Base-by-base conservation (phyloP, 2,113 vertebrate species). In the Corvus cornix region DNA sequence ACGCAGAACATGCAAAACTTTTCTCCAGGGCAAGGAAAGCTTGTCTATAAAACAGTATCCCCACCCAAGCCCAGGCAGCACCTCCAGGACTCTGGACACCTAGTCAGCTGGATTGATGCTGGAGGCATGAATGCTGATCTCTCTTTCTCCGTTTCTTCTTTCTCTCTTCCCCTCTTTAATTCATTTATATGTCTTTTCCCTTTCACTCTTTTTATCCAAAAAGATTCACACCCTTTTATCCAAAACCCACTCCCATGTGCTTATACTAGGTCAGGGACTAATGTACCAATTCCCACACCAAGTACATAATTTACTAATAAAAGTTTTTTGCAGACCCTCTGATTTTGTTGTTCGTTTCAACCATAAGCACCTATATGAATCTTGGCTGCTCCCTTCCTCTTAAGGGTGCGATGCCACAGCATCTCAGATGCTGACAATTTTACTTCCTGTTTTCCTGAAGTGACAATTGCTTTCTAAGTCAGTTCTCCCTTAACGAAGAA, bases 31-130 rank as follows among this genome's bases (percentile, higher is more conserved):
- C 48, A 62, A 33, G 27, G 28, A 68, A 62, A 60, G n/a, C 18
- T 44, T 67, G 10, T 39, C 28, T 39, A 12, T 17, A 21, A 30
- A 59, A 59, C 22, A 30, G 10, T 5, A 52, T 11, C 8, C 10
- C 16, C 13, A 24, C 8, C 20, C 21, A 58, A 20, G 31, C 11
- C 44, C 31, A 59, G 21, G 13, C 0, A 0, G 31, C 37, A 18
- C 7, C 13, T 9, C 16, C 20, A 53, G n/a, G 18, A 46, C 55
- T 10, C 22, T 33, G 43, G 43, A 66, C 43, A 44, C 18, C 18
- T 51, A 44, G 16, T 55, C 44, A 74, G 31, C 18, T 74, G 27
- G 23, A 74, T 5, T 52, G 44, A 37, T 37, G 13, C 22, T 20
- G 5, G 27, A 74, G 28, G 23, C 60, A 46, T 23, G 46, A 67